Base-by-base conservation (phyloP, 30 jellyfish, hydroid and myxozoan species). In the Cassiopea andromeda region DNA sequence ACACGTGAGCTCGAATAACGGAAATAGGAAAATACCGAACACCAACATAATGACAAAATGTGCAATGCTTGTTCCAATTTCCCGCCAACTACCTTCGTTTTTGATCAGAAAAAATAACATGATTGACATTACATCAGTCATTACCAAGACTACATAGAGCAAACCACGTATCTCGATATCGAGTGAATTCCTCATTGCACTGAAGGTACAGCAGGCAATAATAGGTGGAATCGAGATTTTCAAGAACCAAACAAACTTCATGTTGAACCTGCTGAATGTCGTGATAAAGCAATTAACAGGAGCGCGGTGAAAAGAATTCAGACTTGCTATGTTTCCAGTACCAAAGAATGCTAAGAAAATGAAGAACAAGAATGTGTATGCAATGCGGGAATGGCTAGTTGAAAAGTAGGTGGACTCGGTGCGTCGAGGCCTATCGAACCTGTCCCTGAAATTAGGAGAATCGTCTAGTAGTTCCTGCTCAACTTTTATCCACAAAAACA, bases 61-160 rank as follows among this genome's bases (percentile, higher is more conserved):
- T 45, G 98, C 86, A 66, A 94, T 69, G 48, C 98, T 94, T 47
- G 87, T 88, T 44, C 99, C 99, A n/a, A 94, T 94, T 73, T 94
- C 99, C 50, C 78, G 89, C 99, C 99, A 94, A 49, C 98, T 90
- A 72, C 99, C 99, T 76, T 91, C 96, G 44, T 87, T 97, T 77
- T 83, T 87, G 44, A 94, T 90, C 73, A 90, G 78, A 48, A 94
- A 91, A 84, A 94, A 94, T 89, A 94, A 94, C 69, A 90, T 71
- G 17, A 94, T 69, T 46, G 99, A 83, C 98, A 94, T 90, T 18
- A 94, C 38, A 78, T 94, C 99, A 12, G 98, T 94, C 91, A 90
- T 64, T 43, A 91, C 92, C 93, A 94, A 48, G 75, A 94, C 93
- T 57, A 87, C 77, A 44, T 46, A 68, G 78, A 94, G 90, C 79